Percentiles rank a stretch among this genome's conserved stretches.
Evolutionary conservation across 2,888 invertebrate genomes (phyloP).

Genomic region (Limnephilus marmoratus): DNA sequence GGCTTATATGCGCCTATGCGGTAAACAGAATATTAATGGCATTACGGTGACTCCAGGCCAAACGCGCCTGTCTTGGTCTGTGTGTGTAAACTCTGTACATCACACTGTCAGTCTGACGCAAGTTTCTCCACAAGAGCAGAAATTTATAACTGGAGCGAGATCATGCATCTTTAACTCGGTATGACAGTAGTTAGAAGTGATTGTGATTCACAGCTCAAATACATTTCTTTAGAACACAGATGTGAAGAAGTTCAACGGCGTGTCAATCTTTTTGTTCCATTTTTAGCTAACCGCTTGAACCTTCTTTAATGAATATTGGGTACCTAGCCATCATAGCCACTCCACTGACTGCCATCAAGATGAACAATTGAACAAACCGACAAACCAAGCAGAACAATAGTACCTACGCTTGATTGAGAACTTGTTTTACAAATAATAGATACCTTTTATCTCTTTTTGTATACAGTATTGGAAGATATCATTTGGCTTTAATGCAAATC

Average conservation of each 20-base stretch:
- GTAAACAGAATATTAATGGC: slow-evolving; percentile 47
- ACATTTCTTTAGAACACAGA: neutral
- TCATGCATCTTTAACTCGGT: slow-evolving; percentile 9
- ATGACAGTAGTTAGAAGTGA: neutral
- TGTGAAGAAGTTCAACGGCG: neutral
- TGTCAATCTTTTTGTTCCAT: slow-evolving; percentile 35
- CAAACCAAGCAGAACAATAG: slow-evolving; percentile 11
- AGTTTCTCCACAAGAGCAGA: slow-evolving; percentile 27
- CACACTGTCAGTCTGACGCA: slow-evolving; percentile 14
- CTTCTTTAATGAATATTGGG: slow-evolving; percentile 26
- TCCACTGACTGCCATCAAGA: neutral
- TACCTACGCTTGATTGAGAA: slow-evolving; percentile 2
- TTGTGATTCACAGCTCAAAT: slow-evolving; percentile 22
- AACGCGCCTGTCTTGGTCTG: neutral
- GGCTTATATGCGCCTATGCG: slow-evolving; percentile 32
- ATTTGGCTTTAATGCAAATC: neutral
- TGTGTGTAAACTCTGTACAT: slow-evolving; percentile 1
- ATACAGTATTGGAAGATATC: neutral
- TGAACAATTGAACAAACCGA: neutral
- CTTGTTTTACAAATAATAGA: neutral
- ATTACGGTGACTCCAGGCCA: slow-evolving; percentile 44
- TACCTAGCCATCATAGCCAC: neutral
- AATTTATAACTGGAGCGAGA: slow-evolving; percentile 27
- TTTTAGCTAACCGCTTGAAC: neutral
- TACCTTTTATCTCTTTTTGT: neutral